Evolutionary conservation across 2,888 invertebrate genomes (phyloP).

Genomic region (Megamerina dolium): DNA sequence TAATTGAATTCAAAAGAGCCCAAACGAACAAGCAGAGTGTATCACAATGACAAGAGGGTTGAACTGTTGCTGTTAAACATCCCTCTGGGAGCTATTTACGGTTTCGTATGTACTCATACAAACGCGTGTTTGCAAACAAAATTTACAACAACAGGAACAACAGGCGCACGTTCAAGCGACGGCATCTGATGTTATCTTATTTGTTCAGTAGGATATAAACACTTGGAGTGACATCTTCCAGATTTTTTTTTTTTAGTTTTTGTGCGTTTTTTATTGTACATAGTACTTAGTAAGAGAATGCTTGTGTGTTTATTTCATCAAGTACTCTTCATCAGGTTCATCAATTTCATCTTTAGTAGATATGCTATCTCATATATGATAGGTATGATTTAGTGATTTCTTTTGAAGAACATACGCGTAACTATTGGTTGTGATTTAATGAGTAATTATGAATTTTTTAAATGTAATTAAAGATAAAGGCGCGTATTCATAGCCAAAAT

Average conservation of each 20-base stretch:
- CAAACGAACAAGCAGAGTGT: conserved; percentile 18
- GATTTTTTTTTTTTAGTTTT: conserved; percentile 8
- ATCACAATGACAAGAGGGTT: conserved; percentile 7
- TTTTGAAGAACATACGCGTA: too few species aligned
- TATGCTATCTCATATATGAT: too few species aligned
- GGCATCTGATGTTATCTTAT: conserved; percentile 29
- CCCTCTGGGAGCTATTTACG: conserved; percentile 49
- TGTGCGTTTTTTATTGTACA: neutral
- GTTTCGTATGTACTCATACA: conserved; percentile 19
- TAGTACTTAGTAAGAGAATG: neutral
- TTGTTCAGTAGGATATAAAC: conserved; percentile 25
- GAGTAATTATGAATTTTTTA: too few species aligned
- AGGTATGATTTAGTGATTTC: too few species aligned
- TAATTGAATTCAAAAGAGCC: conserved; percentile 40
- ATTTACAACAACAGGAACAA: conserved; percentile 12
- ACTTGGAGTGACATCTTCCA: conserved; percentile 19
- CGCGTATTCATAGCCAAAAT: too few species aligned
- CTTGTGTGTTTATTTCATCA: too few species aligned
- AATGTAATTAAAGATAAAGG: too few species aligned
- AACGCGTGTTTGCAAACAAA: neutral
- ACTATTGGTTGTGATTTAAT: too few species aligned
- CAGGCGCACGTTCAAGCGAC: conserved; percentile 9
- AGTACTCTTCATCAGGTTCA: conserved; percentile 1
- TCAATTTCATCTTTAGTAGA: neutral
- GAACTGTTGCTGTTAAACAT: conserved; percentile 34